Evolutionary conservation across 1,140 invertebrate genomes (phyloP), one percentile per base, ranked within the genome.

Genomic region (Zaprionus kolodkinae): DNA sequence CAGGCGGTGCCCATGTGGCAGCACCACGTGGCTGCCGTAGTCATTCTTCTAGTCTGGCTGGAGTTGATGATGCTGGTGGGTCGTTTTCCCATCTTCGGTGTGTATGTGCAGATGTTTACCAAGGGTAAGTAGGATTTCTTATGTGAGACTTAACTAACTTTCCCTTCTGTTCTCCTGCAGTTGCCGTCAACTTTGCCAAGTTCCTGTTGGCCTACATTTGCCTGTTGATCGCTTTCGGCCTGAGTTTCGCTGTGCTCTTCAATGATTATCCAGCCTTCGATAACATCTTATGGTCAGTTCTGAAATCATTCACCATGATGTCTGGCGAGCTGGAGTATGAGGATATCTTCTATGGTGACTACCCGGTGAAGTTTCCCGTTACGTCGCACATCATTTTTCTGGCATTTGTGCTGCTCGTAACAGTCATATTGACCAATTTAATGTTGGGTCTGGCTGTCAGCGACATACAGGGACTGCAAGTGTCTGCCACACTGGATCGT

Each of bases 221-320:
- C 78, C 93, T 97, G 2, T 94, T 97, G 25, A 94, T 97, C 50
- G 96, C 96, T 0, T 97, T 97, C 88, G 95, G 95, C 0, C 83
- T 97, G 5, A 95, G 95, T 27, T 97, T 97, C 81, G 95, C 95
- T 15, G 96, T 97, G 12, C 92, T 97, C 7, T 97, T 97, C 84
- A 95, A 95, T 17, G 95, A 96, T 72, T 96, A 96, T 79, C 94
- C 94, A 5, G 94, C 96, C 0, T 97, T 97, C 84, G 92, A 93
- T 43, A 93, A 95, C 76, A 93, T 96, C 6, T 73, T 89, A 0
- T 91, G 91, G 92, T 94, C 94, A 0, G 81, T 97, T 0, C 90
- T 97, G 0, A 97, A 97, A 93, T 96, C 96, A 0, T 94, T 97
- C 3, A 96, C 97, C 50, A 97, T 98, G 97, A 97, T 98, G 96